phyloP scores from a whole-genome alignment of 2,888 invertebrate species.

The Polyommatus icarus region DNA sequence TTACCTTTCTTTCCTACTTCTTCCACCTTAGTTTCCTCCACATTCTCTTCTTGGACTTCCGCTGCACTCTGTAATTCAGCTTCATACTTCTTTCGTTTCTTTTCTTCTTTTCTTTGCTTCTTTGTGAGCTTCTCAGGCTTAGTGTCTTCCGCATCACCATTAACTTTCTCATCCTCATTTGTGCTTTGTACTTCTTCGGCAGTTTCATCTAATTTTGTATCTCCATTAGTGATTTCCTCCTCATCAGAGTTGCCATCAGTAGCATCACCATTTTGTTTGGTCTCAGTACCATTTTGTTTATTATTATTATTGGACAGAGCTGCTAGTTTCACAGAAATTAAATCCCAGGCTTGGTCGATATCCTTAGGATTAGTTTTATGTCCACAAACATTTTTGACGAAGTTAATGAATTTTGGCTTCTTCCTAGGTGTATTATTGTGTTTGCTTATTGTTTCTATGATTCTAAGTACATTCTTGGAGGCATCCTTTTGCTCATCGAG shows the following conservation, averaged over 20 bases:
- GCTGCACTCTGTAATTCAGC: constrained; percentile 68
- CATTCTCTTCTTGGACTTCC: constrained; percentile 47
- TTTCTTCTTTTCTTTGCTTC: constrained; percentile 73
- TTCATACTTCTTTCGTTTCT: constrained; percentile 72
- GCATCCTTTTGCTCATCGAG: constrained; percentile 79
- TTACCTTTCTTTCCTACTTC: constrained; percentile 62
- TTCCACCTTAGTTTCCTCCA: constrained; percentile 46
- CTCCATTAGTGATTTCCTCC: constrained; percentile 29
- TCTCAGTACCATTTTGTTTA: constrained; percentile 37
- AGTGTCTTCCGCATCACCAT: constrained; percentile 42
- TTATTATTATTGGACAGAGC: constrained; percentile 61
- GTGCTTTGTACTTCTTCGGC: constrained; percentile 39
- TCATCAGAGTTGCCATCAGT: constrained; percentile 40
- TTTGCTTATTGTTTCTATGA: constrained; percentile 85
- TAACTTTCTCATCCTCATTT: constrained; percentile 42
- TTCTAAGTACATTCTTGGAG: constrained; percentile 77
- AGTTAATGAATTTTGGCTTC: constrained; percentile 90
- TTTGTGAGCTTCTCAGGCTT: constrained; percentile 59
- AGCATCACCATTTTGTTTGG: constrained; percentile 38
- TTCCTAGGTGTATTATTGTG: constrained; percentile 93
- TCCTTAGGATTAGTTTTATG: constrained; percentile 78
- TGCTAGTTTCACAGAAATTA: constrained; percentile 79
- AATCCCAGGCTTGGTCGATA: constrained; percentile 85
- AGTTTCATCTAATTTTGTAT: constrained; percentile 28
- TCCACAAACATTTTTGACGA: constrained; percentile 83